These are phyloP conservation scores for Sceloporus undulatus DNA, from an alignment of 2,113 vertebrate species.

Conservation along the genomic window DNA sequence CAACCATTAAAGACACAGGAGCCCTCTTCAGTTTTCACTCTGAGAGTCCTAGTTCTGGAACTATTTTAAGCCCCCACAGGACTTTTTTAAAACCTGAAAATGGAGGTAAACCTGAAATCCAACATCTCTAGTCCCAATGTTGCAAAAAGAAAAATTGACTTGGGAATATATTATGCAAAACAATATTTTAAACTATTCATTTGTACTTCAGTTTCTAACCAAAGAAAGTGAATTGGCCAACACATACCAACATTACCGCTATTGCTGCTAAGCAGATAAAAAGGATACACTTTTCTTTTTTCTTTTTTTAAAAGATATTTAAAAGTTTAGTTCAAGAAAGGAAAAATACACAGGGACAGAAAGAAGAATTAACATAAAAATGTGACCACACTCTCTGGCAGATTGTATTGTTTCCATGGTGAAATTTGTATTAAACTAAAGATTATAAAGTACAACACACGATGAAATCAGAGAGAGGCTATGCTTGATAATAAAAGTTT, in stretches of 20 bases:
- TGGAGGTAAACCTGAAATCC: too few relatives aligned
- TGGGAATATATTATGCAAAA: background rate
- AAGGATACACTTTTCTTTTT: background rate
- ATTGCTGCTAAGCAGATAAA: background rate
- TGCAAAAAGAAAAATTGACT: too few relatives aligned
- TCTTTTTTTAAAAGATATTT: background rate
- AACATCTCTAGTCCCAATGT: too few relatives aligned
- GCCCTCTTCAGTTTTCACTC: too few relatives aligned
- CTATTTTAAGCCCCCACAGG: too few relatives aligned
- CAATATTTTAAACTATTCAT: background rate
- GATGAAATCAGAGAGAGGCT: constrained; percentile 16
- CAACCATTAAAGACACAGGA: too few relatives aligned
- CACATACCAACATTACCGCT: background rate
- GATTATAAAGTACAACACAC: background rate
- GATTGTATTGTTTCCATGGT: constrained; percentile 25
- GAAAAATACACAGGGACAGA: background rate
- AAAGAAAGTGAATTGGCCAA: background rate
- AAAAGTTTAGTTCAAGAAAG: background rate
- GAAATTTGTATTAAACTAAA: constrained; percentile 35
- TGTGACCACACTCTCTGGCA: background rate
- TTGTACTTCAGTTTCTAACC: background rate
- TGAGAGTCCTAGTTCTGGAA: too few relatives aligned
- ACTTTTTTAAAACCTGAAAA: too few relatives aligned
- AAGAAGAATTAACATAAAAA: constrained; percentile 10
- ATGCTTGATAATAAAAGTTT: constrained; percentile 19